Evolutionary conservation across 2,888 invertebrate genomes (phyloP), one percentile per base, ranked within the genome.

Genomic region (Agrochola lychnidis): DNA sequence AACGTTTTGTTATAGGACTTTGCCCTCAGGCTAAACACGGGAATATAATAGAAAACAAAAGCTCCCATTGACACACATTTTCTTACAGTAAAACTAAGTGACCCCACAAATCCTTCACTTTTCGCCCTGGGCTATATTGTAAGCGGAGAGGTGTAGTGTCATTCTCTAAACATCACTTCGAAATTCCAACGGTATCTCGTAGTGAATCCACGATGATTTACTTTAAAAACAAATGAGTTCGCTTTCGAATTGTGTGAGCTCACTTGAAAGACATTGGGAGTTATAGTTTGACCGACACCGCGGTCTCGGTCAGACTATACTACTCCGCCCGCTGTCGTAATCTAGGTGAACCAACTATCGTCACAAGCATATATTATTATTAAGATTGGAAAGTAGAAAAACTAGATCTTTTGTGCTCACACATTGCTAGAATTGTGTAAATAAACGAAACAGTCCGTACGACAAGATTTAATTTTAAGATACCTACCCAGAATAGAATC

Each of bases 61-160:
- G 73, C 30, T 0, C 5, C 80, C 62, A 84, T 85, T 87, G 85
- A 85, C 85, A 85, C 40, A 85, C 78, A 87, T 85, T 78, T 66
- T 48, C 71, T 75, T 73, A 74, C 80, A 84, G 80, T 84, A 76
- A 76, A 72, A 74, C 57, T 61, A 67, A 84, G 30, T 78, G 84
- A 67, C 70, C 81, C 53, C 45, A 66, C 66, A 66, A 83, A 79
- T 86, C 73, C 68, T 77, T 85, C 51, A 76, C 16, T 69, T 76
- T 70, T 70, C 12, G 40, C n/a, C 5, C 16, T 0, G 0, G 14
- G 81, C 22, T 12, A 30, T 5, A 22, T 12, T 22, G 66, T 0
- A 2, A 40, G 83, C 57, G 30, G 22, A 16, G 0, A 36, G 36
- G 1, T 14, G 19, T 42, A 63, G 12, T 12, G 45, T 42, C 5